Evolutionary conservation across 1,140 invertebrate species (phyloP).

Genomic region (Pseudomyrmex sp.): DNA sequence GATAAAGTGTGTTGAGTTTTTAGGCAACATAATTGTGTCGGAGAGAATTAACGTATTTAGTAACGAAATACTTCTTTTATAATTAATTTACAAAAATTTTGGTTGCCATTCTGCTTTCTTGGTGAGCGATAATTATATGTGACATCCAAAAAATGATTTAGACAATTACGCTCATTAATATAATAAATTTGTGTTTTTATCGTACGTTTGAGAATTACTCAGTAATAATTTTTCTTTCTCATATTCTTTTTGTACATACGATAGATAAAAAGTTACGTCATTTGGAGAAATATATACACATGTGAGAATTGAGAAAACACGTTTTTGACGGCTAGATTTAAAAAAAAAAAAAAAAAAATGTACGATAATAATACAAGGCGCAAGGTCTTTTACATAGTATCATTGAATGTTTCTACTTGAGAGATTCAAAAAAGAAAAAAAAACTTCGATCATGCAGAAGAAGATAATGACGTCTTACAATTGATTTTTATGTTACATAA

Average conservation of each 20-base stretch:
- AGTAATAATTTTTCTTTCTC: neutral
- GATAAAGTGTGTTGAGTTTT: slow-evolving; percentile 35
- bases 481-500: too few relatives aligned
- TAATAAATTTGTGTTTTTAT: slow-evolving; percentile 27
- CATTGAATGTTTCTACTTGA: slow-evolving; percentile 62
- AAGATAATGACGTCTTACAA: too few relatives aligned
- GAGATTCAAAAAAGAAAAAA: too few relatives aligned
- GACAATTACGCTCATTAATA: neutral
- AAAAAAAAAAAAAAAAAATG: neutral
- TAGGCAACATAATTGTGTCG: neutral
- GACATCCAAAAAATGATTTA: slow-evolving; percentile 13
- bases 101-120: neutral
- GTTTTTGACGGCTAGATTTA: neutral
- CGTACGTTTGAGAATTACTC: neutral
- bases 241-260: too few relatives aligned
- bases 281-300: neutral
- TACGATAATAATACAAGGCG: slow-evolving; percentile 8
- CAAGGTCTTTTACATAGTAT: slow-evolving; percentile 26
- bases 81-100: slow-evolving; percentile 14
- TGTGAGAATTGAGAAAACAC: neutral
- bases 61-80: neutral
- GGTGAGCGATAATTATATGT: neutral
- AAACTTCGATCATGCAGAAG: too few relatives aligned
- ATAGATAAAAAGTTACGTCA: slow-evolving; percentile 12
- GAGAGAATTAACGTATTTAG: neutral